Evolutionary conservation across 2,888 invertebrate genomes (phyloP), one percentile per base, ranked within the genome.

Genomic region (Panopea generosa): DNA sequence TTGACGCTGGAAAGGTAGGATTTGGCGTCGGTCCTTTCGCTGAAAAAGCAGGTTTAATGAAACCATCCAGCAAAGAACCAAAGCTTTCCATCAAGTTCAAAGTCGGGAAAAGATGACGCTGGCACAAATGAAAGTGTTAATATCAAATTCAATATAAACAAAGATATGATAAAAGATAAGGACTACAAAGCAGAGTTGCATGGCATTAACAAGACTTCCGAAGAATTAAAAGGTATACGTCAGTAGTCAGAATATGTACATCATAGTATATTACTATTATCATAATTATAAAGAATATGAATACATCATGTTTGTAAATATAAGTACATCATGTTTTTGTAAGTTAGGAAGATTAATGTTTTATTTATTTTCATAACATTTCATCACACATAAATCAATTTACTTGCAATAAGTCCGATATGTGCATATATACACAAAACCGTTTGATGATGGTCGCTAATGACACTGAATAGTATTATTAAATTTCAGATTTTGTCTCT

Each of bases 1-100:
- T 60, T 9, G 59, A 74, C 26, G 55, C 59, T 4, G 68, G 63
- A 1, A 24, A 24, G 2, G 16, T 60, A 7, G 69, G 69, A 9
- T 75, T 68, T 68, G 75, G 75, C 14, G 60, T 69, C 18, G 69
- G 65, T 20, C 75, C 75, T 1, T 24, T 27, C 1, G 68, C 69
- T 3, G 29, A 24, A 4, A 27, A 16, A 4, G 65, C 65, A 1
- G 75, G 75, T 18, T 55, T 75, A 6, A 40, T 40, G 2, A 69
- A 63, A 40, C 63, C 75, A 16, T 65, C 26, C 2, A 43, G 63
- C 9, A 49, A 60, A 24, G 69, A 65, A n/a, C 75, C 75, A 7
- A 75, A 75, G 49, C n/a, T 69, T 4, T 29, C 55, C 14, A 24
- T 50, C 9, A 50, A 18, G 2, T 20, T 20, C 4, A 2, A 50